Evolutionary conservation across 2,113 vertebrate species (phyloP).

Genomic region (Ceuthmochares aereus): DNA sequence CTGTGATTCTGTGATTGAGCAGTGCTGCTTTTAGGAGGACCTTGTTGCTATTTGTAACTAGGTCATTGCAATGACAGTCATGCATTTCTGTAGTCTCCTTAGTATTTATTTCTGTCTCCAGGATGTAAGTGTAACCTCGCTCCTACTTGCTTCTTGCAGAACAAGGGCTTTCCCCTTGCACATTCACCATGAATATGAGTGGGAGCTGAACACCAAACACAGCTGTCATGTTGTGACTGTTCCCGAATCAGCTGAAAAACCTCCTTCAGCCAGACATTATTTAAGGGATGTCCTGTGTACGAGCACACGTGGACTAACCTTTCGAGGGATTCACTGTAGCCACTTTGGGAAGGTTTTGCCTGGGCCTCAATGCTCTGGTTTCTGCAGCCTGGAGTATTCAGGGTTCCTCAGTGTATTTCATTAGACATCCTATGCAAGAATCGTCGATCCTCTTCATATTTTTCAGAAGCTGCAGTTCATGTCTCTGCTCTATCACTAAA

Average conservation of each 20-base stretch:
- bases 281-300: background rate
- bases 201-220: fast-evolving
- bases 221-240: background rate
- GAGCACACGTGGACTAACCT: background rate
- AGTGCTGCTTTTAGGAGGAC: background rate
- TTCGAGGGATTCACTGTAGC: background rate
- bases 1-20: too few species aligned
- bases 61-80: background rate
- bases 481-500: background rate
- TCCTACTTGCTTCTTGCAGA: background rate
- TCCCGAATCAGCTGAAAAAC: background rate
- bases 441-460: background rate
- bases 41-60: background rate
- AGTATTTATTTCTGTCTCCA: background rate
- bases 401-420: background rate
- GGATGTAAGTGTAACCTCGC: background rate
- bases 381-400: background rate
- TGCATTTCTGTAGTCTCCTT: background rate
- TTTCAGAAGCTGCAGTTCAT: background rate
- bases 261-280: background rate
- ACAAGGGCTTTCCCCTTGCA: background rate
- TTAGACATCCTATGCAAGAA: background rate
- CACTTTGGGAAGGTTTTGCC: background rate
- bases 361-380: background rate
- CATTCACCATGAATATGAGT: background rate